A percentile compares a stretch with the other conserved stretches of the same genome.
Conservation (phyloP, 92 coral and sea anemone species). For the Porites cylindrica region DNA sequence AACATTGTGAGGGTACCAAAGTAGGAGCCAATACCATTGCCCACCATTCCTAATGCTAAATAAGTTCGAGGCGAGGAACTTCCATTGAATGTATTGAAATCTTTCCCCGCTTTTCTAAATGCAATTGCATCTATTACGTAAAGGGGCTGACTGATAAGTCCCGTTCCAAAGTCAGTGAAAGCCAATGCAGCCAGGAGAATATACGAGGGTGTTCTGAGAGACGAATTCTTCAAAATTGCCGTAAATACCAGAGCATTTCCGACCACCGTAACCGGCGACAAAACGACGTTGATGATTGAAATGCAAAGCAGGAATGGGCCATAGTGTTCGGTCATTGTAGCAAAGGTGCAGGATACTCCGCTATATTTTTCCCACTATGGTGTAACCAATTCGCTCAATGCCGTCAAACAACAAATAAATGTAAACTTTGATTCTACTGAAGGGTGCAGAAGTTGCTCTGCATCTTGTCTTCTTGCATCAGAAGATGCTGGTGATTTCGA, state of each 20-base stretch:
- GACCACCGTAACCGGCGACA: constrained; percentile 15
- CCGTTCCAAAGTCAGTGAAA: constrained; percentile 23
- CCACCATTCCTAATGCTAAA: background rate
- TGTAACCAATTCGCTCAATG: too few relatives aligned
- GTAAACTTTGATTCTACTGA: too few relatives aligned
- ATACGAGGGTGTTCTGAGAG: background rate
- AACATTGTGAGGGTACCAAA: background rate
- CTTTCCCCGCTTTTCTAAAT: too few relatives aligned
- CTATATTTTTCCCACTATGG: too few relatives aligned
- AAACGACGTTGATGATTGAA: background rate
- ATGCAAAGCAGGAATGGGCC: background rate
- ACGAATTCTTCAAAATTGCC: background rate
- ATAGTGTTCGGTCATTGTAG: background rate
- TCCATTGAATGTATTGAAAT: too few relatives aligned
- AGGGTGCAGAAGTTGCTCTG: too few relatives aligned
- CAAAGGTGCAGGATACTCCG: background rate
- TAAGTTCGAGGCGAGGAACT: background rate
- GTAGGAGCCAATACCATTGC: background rate
- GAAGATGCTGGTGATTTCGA: too few relatives aligned
- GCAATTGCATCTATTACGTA: too few relatives aligned
- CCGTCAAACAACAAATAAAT: too few relatives aligned
- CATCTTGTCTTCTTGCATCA: too few relatives aligned
- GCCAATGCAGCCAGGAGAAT: constrained; percentile 6
- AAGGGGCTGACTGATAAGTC: constrained; percentile 1
- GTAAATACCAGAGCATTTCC: constrained; percentile 9